These are phyloP conservation scores for Heteropelma amictum DNA, from an alignment of 2,888 invertebrate genomes.

Conservation along the genomic window DNA sequence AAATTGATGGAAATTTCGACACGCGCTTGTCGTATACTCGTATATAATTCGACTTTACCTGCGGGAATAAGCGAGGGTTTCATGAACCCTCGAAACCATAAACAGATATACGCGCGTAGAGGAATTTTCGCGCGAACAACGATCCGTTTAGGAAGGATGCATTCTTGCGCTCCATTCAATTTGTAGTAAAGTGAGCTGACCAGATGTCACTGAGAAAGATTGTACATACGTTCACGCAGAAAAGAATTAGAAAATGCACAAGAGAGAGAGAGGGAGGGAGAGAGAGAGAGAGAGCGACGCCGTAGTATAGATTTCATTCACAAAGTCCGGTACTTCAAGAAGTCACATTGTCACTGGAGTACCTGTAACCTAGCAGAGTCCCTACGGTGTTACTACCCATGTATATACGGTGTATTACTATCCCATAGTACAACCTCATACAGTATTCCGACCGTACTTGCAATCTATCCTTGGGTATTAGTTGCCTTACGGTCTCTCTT, in stretches of 20 bases:
- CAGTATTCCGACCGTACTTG: slow-evolving; percentile 24
- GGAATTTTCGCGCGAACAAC: slow-evolving; percentile 42
- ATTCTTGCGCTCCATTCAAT: slow-evolving; percentile 64
- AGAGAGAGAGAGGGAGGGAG: neutral
- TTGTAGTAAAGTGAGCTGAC: slow-evolving; percentile 70
- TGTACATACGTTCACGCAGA: neutral
- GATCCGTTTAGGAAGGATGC: slow-evolving; percentile 31
- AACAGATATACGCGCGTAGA: slow-evolving; percentile 6
- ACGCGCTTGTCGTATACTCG: too few relatives aligned
- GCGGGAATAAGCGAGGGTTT: slow-evolving; percentile 25
- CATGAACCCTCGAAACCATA: slow-evolving; percentile 55
- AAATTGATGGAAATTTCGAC: neutral
- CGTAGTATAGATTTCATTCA: slow-evolving; percentile 72
- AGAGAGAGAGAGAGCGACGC: slow-evolving; percentile 10
- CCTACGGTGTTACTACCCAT: slow-evolving; percentile 36
- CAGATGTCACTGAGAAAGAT: slow-evolving; percentile 63
- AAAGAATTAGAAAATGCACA: too few relatives aligned
- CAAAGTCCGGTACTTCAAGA: slow-evolving; percentile 63
- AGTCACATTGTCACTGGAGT: slow-evolving; percentile 69
- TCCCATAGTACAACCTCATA: slow-evolving; percentile 28
- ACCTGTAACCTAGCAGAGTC: slow-evolving; percentile 71
- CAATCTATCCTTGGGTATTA: slow-evolving; percentile 49
- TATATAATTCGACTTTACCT: neutral
- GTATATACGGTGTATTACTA: slow-evolving; percentile 40
- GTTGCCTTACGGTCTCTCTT: slow-evolving; percentile 31